Percentiles rank a stretch among this genome's conserved stretches.
Conservation (phyloP, 2,113 vertebrate species). For the Anthoscopus minutus region DNA sequence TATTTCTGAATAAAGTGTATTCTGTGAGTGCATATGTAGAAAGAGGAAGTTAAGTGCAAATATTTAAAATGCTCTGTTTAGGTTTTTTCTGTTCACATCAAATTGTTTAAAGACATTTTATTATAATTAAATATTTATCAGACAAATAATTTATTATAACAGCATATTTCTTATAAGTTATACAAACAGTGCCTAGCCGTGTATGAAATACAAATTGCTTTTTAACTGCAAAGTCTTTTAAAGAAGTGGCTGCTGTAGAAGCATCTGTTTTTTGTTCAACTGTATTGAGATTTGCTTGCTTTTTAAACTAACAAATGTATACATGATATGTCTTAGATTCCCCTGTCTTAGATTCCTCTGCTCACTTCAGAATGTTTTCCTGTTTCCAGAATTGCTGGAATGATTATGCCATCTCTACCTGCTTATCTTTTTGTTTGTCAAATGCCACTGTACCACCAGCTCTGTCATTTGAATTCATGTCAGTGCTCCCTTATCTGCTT, state of each 20-base stretch:
- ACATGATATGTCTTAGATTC: background rate
- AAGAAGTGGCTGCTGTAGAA: background rate
- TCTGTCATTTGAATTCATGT: background rate
- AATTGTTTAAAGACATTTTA: background rate
- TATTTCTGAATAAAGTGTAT: background rate
- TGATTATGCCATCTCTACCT: background rate
- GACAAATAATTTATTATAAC: background rate
- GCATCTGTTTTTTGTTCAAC: background rate
- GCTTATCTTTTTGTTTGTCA: background rate
- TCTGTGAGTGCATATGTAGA: background rate
- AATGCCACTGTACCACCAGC: background rate
- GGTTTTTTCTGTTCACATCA: background rate
- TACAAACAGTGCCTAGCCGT: background rate
- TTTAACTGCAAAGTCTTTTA: background rate
- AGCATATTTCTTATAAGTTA: background rate
- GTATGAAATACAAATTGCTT: background rate
- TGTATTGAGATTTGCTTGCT: background rate
- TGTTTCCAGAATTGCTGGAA: background rate
- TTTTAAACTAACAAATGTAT: background rate
- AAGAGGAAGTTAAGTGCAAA: background rate
- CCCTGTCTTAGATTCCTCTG: background rate
- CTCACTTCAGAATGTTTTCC: background rate
- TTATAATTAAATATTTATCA: slow-evolving; percentile 6
- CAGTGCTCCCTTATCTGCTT: background rate
- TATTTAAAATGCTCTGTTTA: background rate